phyloP scores from a whole-genome alignment of 2,113 vertebrate genomes.

The Colossoma macropomum region DNA sequence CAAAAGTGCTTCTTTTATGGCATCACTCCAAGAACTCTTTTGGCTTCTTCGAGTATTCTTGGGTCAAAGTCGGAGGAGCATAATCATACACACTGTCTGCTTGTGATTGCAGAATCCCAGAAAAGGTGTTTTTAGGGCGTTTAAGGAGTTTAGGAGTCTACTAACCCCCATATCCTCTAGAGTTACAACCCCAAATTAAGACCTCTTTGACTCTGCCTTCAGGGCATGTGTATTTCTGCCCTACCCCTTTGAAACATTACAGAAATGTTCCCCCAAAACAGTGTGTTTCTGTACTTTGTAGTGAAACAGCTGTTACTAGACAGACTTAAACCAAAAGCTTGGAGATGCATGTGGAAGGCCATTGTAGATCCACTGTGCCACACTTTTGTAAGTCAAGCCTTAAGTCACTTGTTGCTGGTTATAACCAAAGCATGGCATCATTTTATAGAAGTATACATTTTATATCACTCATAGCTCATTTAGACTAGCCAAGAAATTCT shows the following conservation, averaged over 20 bases:
- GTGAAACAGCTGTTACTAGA: background rate
- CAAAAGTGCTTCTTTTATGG: background rate
- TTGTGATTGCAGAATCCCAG: background rate
- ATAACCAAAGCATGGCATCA: background rate
- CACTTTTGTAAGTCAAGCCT: too few relatives aligned
- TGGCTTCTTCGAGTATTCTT: too few relatives aligned
- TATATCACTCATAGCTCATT: background rate
- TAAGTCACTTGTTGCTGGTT: too few relatives aligned
- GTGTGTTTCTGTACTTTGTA: background rate
- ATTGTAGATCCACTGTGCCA: too few relatives aligned
- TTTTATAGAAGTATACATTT: background rate
- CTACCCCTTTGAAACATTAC: background rate
- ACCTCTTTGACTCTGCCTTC: slow-evolving; percentile 11
- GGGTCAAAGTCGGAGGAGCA: background rate
- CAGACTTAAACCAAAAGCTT: too few relatives aligned
- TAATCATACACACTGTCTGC: background rate
- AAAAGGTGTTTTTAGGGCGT: background rate
- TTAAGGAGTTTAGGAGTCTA: background rate
- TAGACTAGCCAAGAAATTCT: background rate
- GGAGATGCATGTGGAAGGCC: too few relatives aligned
- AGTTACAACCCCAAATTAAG: background rate
- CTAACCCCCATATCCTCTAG: background rate
- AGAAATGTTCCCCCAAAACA: background rate
- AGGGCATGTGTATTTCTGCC: slow-evolving; percentile 24
- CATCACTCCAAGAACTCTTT: background rate